Evolutionary conservation across 2,797 vertebrate species (phyloP).

Genomic region (Platyrinchus mystaceus): DNA sequence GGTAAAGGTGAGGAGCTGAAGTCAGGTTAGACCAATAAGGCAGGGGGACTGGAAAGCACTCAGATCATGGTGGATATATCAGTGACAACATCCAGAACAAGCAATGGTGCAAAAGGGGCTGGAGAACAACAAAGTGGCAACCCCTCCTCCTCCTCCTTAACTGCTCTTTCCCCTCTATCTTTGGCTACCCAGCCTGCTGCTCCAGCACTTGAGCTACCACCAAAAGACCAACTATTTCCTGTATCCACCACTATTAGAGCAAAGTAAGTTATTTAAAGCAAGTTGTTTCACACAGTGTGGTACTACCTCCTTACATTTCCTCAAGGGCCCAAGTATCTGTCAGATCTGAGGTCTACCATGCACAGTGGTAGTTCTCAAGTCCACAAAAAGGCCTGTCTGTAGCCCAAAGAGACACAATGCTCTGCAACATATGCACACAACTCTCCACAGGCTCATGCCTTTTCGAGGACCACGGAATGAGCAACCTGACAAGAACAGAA

Average conservation of each 20-base stretch:
- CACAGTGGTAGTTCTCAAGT: background rate
- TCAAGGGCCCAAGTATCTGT: background rate
- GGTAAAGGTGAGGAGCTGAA: background rate
- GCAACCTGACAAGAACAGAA: background rate
- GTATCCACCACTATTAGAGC: background rate
- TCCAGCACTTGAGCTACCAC: background rate
- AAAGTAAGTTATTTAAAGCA: background rate
- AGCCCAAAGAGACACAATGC: background rate
- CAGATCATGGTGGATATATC: background rate
- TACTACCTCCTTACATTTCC: background rate
- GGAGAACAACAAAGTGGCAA: background rate
- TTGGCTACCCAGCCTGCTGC: background rate
- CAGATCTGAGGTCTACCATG: background rate
- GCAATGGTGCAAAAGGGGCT: background rate
- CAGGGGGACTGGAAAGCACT: background rate
- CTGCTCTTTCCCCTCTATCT: background rate
- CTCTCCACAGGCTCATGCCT: background rate
- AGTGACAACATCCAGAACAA: background rate
- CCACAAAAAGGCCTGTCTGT: background rate
- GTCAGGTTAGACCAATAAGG: background rate
- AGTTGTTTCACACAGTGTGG: background rate
- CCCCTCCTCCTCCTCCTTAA: background rate
- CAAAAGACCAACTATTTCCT: fast-evolving
- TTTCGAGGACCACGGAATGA: background rate
- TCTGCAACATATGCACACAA: background rate